Evolutionary conservation across 2,797 vertebrate genomes (phyloP).

Genomic region (Squalus acanthias): DNA sequence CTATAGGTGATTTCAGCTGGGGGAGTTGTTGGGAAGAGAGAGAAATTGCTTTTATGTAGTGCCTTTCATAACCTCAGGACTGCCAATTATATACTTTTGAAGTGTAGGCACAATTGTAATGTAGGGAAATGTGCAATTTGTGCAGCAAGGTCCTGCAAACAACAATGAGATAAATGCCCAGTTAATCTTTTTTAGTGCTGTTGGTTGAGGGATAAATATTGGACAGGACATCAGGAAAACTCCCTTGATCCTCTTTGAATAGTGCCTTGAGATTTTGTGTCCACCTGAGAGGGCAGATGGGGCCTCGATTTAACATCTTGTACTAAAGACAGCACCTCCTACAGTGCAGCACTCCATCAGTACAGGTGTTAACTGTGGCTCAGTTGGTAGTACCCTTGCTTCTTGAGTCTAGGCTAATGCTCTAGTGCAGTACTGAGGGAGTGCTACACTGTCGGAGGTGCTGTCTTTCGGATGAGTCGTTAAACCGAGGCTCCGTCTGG

Average conservation of each 20-base stretch:
- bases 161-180: neutral
- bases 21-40: no score
- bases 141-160: neutral
- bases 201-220: neutral
- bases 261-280: no score
- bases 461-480: neutral
- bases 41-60: no score
- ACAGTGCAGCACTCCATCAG: neutral
- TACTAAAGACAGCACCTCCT: neutral
- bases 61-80: no score
- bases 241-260: no score
- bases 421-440: neutral
- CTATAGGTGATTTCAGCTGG: no score
- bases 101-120: no score
- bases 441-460: neutral
- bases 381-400: neutral
- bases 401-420: neutral
- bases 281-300: no score
- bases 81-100: no score
- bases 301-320: no score
- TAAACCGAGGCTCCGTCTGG: neutral
- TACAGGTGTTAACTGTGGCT: neutral
- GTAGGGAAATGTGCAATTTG: no score
- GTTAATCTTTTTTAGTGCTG: neutral
- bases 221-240: neutral